Evolutionary conservation across 2,888 invertebrate species (phyloP).

Genomic region (Heliconius sara): DNA sequence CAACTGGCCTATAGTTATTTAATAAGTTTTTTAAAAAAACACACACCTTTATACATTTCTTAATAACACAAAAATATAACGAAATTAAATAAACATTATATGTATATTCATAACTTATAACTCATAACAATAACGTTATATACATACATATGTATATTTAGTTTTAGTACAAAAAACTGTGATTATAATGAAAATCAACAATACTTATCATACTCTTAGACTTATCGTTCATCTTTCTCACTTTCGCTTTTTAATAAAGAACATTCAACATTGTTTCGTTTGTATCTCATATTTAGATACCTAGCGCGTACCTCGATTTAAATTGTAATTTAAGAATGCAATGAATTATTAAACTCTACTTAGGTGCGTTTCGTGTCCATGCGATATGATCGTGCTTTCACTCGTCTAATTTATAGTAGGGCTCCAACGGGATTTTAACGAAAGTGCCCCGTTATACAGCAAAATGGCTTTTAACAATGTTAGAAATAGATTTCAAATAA

Average conservation of each 20-base stretch:
- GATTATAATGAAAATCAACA: neutral
- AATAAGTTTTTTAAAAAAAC: no score
- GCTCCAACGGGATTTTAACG: constrained; percentile 17
- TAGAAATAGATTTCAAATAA: neutral
- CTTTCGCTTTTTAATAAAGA: constrained; percentile 35
- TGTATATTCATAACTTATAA: no score
- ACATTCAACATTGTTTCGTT: constrained; percentile 28
- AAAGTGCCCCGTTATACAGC: constrained; percentile 5
- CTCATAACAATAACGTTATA: no score
- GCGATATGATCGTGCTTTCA: constrained; percentile 32
- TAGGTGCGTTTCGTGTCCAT: neutral
- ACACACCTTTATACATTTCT: no score
- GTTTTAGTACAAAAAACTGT: neutral
- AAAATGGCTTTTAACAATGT: neutral
- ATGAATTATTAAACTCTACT: constrained; percentile 11
- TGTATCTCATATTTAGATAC: constrained; percentile 19
- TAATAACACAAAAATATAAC: no score
- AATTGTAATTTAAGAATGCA: constrained; percentile 27
- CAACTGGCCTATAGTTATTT: no score
- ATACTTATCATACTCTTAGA: neutral
- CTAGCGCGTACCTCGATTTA: constrained; percentile 19
- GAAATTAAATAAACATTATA: no score
- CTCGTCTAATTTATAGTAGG: constrained; percentile 33
- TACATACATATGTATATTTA: neutral
- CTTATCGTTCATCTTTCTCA: constrained; percentile 20